Percentiles rank a stretch among this genome's conserved stretches.
phyloP scores from a whole-genome alignment of 2,888 invertebrate species.

The Acheta domesticus region DNA sequence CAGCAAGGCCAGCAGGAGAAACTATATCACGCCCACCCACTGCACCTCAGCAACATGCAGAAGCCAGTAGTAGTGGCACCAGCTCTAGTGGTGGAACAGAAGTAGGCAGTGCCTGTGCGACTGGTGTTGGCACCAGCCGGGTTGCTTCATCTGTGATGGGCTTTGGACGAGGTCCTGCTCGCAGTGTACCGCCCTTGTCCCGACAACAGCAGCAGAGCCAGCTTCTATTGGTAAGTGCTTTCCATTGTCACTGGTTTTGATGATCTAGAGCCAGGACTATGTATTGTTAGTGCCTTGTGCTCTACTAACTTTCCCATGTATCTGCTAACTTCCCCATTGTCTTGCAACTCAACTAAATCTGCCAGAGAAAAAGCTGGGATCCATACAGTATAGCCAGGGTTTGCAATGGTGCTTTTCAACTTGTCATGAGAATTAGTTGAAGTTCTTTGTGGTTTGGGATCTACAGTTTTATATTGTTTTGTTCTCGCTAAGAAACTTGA shows the following conservation, averaged over 20 bases:
- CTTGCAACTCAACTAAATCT: too few relatives aligned
- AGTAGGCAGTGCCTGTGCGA: slow-evolving; percentile 41
- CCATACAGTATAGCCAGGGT: too few relatives aligned
- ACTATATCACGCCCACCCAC: slow-evolving; percentile 30
- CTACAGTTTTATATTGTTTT: too few relatives aligned
- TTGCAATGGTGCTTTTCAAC: too few relatives aligned
- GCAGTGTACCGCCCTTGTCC: slow-evolving; percentile 51
- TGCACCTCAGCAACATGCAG: slow-evolving; percentile 34
- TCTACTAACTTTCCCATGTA: neutral
- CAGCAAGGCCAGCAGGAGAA: slow-evolving; percentile 26
- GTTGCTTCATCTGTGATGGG: slow-evolving; percentile 45
- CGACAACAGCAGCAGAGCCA: slow-evolving; percentile 51
- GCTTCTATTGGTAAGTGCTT: slow-evolving; percentile 47
- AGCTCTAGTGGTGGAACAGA: slow-evolving; percentile 26
- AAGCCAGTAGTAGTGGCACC: slow-evolving; percentile 33
- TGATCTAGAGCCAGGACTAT: neutral
- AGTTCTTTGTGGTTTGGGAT: too few relatives aligned
- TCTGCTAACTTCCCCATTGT: neutral
- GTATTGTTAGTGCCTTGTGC: neutral
- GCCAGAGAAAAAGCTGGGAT: too few relatives aligned
- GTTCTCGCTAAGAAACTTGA: too few relatives aligned
- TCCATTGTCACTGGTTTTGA: neutral
- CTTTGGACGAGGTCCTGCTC: slow-evolving; percentile 37
- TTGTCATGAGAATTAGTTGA: too few relatives aligned
- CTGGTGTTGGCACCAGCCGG: slow-evolving; percentile 44